Conservation (phyloP, 2,888 invertebrate species). For the Drosophila prostipennis region DNA sequence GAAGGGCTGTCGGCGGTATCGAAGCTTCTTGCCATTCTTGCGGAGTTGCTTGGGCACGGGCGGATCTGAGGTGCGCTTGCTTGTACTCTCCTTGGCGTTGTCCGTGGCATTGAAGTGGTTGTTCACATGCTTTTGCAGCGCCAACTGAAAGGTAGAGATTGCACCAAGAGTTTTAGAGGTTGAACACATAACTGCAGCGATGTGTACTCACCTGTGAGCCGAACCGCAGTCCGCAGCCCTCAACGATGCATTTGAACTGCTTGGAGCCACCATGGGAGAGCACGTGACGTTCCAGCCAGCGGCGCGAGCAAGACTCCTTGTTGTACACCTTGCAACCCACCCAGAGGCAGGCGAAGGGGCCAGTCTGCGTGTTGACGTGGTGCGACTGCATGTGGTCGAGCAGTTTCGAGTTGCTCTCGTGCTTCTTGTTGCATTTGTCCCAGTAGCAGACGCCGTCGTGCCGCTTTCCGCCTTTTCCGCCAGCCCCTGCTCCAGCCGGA, state of each 20-base stretch:
- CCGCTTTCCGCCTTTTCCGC: slow-evolving; percentile 82
- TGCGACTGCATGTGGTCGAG: slow-evolving; percentile 94
- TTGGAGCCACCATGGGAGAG: slow-evolving; percentile 96
- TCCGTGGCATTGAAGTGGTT: slow-evolving; percentile 91
- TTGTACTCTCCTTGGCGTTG: slow-evolving; percentile 84
- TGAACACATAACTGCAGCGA: no score
- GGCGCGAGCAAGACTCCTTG: slow-evolving; percentile 94
- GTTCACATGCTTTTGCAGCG: slow-evolving; percentile 96
- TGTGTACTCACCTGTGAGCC: slow-evolving; percentile 90
- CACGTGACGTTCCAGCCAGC: slow-evolving; percentile 97
- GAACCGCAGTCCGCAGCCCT: slow-evolving; percentile 94
- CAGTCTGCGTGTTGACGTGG: slow-evolving; percentile 94
- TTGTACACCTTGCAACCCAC: slow-evolving; percentile 97
- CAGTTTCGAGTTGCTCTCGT: slow-evolving; percentile 92
- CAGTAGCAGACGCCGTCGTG: slow-evolving; percentile 89
- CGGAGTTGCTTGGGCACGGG: slow-evolving; percentile 91
- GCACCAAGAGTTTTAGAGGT: neutral
- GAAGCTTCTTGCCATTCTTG: slow-evolving; percentile 94
- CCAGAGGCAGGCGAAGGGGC: slow-evolving; percentile 96
- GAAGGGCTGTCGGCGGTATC: slow-evolving; percentile 94
- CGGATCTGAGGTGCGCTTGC: slow-evolving; percentile 90
- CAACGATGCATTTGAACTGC: slow-evolving; percentile 97
- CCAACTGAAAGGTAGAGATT: slow-evolving; percentile 78
- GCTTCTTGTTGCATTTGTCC: slow-evolving; percentile 92
- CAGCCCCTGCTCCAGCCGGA: slow-evolving; percentile 86